Conservation (phyloP, 1,140 invertebrate genomes). For the Drosophila rhopaloa region DNA sequence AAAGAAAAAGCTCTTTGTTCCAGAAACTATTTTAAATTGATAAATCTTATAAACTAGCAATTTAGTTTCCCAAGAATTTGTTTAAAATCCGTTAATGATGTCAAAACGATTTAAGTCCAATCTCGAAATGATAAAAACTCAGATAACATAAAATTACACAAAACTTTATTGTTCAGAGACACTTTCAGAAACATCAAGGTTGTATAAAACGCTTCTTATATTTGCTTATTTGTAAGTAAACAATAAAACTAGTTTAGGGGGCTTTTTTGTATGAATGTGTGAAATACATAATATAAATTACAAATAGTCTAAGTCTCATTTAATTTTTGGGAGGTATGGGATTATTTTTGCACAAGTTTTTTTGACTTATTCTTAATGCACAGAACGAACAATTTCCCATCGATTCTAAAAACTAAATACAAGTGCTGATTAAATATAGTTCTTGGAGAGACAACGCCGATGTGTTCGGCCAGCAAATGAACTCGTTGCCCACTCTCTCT, state of each 20-base stretch:
- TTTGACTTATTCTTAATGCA: slow-evolving; percentile 35
- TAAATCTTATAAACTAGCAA: too few relatives aligned
- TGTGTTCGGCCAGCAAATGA: slow-evolving; percentile 80
- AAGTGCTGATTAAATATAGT: slow-evolving; percentile 25
- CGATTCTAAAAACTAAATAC: slow-evolving; percentile 34
- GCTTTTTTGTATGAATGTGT: slow-evolving; percentile 10
- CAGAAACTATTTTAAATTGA: too few relatives aligned
- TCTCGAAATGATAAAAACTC: not conserved
- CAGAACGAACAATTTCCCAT: slow-evolving; percentile 28
- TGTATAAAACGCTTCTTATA: slow-evolving; percentile 12
- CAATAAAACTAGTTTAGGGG: slow-evolving; percentile 12
- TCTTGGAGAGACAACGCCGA: slow-evolving; percentile 76
- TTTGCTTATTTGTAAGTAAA: slow-evolving; percentile 20
- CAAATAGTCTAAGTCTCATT: slow-evolving; percentile 34
- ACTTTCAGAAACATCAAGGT: slow-evolving; percentile 15
- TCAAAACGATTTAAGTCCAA: too few relatives aligned
- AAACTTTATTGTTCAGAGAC: slow-evolving; percentile 34
- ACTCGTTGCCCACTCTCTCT: slow-evolving; percentile 75
- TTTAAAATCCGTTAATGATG: too few relatives aligned
- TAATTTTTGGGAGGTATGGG: slow-evolving; percentile 5
- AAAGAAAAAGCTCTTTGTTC: not conserved
- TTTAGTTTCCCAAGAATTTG: too few relatives aligned
- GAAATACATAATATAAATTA: slow-evolving; percentile 31
- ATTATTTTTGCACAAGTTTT: slow-evolving; percentile 46
- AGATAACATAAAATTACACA: slow-evolving; percentile 30